Evolutionary conservation across 2,888 invertebrate species (phyloP), one percentile per base, ranked within the genome.

Genomic region (Amaurobius ferox): DNA sequence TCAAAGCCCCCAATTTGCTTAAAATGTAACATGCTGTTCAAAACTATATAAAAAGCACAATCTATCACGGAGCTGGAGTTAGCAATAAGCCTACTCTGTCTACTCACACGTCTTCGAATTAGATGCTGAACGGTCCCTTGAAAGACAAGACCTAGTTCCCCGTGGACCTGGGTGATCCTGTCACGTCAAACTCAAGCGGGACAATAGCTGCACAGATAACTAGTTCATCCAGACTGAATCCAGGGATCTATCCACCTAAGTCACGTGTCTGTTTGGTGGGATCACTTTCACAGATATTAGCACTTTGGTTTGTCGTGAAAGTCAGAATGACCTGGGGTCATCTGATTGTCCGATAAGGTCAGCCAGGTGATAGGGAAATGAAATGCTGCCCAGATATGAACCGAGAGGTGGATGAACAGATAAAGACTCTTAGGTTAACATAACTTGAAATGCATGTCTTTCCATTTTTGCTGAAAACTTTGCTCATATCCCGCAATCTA

Each of bases 271-370:
- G 48, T 62, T 66, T 81, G n/a, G n/a, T 68, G 29, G 83, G 77
- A 77, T 83, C 83, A 77, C 71, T 83, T 77, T 77, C 83, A 71
- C 71, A 83, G 83, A 83, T 83, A 83, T 83, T 83, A 83, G 83
- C 83, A 66, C 83, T 68, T 81, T 72, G 62, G 67, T 68, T 62
- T 80, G 80, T 80, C 61, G 55, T 73, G 74, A 83, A 77, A 77
- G 77, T 67, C 55, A 66, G 66, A 44, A 44, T 71, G 44, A 70
- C 70, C 76, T 61, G n/a, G 74, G 81, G 70, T 76, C 72, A 44
- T 62, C 29, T 76, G 74, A 76, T 29, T 23, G 81, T 16, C 32
- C 32, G 35, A 74, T 74, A 81, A 81, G 44, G 48, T 39, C 74
- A 73, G 39, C 32, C 39, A 70, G 76, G 81, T 81, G 81, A 67